These are phyloP conservation scores for Meghimatium bilineatum DNA, from an alignment of 2,888 invertebrate species.

Conservation along the genomic window DNA sequence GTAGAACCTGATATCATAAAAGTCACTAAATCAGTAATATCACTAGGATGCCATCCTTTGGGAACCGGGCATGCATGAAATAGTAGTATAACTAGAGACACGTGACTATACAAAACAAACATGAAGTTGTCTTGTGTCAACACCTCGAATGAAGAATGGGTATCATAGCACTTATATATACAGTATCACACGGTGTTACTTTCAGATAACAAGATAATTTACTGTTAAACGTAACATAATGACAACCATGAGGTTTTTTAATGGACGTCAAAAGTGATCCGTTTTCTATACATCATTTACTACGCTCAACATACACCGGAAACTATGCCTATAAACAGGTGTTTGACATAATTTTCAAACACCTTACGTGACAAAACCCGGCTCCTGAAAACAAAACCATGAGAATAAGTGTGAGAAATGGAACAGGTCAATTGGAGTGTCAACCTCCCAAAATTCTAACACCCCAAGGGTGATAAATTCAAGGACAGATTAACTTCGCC, in stretches of 20 bases:
- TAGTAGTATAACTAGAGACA: too few species aligned
- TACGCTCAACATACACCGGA: not conserved
- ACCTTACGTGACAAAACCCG: not conserved
- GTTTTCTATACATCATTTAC: not conserved
- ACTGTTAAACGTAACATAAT: not conserved
- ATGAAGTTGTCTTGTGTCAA: too few species aligned
- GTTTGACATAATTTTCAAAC: not conserved
- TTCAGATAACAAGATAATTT: not conserved
- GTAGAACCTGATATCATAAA: too few species aligned
- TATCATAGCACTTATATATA: too few species aligned
- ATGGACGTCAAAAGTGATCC: not conserved
- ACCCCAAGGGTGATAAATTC: not conserved
- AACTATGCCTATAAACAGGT: not conserved
- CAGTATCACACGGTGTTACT: too few species aligned
- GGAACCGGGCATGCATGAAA: too few species aligned
- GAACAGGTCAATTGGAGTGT: not conserved
- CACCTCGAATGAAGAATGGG: too few species aligned
- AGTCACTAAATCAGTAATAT: too few species aligned
- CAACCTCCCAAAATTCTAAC: not conserved
- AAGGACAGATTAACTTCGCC: constrained; percentile 7
- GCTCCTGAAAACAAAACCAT: not conserved
- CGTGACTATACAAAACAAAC: too few species aligned
- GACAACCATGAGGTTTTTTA: not conserved
- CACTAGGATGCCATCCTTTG: too few species aligned
- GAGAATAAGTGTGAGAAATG: too few species aligned